Evolutionary conservation across 30 jellyfish, hydroid and myxozoan species (phyloP), one percentile per base, ranked within the genome.

Genomic region (Pelagia noctiluca): DNA sequence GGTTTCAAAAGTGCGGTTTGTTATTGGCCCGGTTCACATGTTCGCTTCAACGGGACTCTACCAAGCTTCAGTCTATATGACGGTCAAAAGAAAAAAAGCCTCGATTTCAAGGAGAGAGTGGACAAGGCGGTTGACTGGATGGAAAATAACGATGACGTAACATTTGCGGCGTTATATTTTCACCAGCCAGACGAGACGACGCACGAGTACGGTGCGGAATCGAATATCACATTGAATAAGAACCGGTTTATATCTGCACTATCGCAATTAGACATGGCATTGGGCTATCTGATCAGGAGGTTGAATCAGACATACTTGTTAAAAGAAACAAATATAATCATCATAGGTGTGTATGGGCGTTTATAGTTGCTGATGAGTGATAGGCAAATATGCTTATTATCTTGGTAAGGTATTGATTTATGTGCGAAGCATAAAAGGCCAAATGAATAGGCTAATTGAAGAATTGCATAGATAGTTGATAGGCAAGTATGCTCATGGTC

Each of bases 1-100:
- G 96, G 96, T 1, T 48, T 35, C 38, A 28, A 75, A 28, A 90
- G 94, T 63, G 95, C 88, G 16, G 85, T 81, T 69, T 87, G 88
- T 37, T 83, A 83, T 66, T 90, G 96, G 96, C 97, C 97, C 18
- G 97, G 97, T 8, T 70, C 75, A 12, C 76, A 74, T 0, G 97
- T 84, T 1, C 23, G 50, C 31, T 70, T 65, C 54, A 35, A 90
- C 23, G 93, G 93, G 50, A 71, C 50, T 23, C 63, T 63, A 16
- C 89, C 93, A 7, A 28, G 30, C 35, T 71, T 35, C 63, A 52
- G 64, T 0, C 25, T 68, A 5, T 72, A 72, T 36, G 79, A 53
- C n/a, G n/a, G n/a, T n/a, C n/a, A n/a, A 22, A 75, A 48, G 2
- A 46, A 61, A 33, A 53, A 71, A 8, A 31, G 63, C 13, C 34